Base-by-base conservation (phyloP, 2,797 vertebrate species). In the Sciurus vulgaris region DNA sequence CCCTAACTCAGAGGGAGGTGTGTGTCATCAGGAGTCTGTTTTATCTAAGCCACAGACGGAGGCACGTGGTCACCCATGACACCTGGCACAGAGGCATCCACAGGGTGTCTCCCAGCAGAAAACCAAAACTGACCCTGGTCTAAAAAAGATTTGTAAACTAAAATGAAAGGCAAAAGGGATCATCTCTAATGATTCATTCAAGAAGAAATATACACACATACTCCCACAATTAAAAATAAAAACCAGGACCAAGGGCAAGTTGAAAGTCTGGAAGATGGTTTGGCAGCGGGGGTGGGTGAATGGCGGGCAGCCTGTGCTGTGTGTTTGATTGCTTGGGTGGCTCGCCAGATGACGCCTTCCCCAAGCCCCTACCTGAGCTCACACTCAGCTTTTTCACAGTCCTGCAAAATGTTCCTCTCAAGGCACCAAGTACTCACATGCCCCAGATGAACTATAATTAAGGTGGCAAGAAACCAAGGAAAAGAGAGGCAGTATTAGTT, bases 401-500 rank as follows among this genome's bases (percentile, higher is more conserved):
- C 5, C 87, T 88, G 78, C 65, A 91, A 83, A 91, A 83, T 3
- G 0, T 90, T 79, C 91, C 96, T 10, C 47, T 72, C 24, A 74
- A 91, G 79, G 61, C 4, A 84, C 44, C 44, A 96, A 94, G 73
- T 78, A 74, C 20, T 91, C 88, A 76, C 35, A 73, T 11, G 0
- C 0, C 78, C 77, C 59, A 15, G 77, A 84, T 54, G 85, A 59
- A n/a, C 67, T 92, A 67, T 95, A 96, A 84, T 94, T 76, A 63
- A 92, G 9, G 28, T 86, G 30, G 61, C 83, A 41, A 85, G 6
- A 96, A 97, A 97, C 78, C 74, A 97, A 95, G 51, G 92, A 70
- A 93, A 84, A 90, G 93, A 67, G 67, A 92, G 76, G 49, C 88
- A 38, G 33, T 78, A 24, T 79, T 93, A 70, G 51, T 87, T 89